A percentile compares a stretch with the other conserved stretches of the same genome.
Conservation (phyloP, 2,888 invertebrate species). For the Gordius sp. region DNA sequence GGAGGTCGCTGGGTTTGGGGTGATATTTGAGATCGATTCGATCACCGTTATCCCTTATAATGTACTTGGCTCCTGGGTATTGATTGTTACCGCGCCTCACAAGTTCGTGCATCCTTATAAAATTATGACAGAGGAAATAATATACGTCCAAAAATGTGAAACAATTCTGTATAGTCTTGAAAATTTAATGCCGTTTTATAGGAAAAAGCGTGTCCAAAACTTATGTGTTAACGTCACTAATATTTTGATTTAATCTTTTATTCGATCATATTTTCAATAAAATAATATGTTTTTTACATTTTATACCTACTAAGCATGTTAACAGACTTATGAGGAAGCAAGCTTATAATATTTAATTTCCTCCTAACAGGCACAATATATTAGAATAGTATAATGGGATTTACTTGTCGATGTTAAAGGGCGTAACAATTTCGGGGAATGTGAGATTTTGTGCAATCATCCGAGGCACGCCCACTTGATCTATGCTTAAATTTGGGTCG, state of each 20-base stretch:
- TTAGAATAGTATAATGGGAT: no score
- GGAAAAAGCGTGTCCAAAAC: no score
- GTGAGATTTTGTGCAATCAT: conserved; percentile 96
- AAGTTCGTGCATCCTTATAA: conserved; percentile 49
- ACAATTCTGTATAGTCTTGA: no score
- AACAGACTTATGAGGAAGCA: no score
- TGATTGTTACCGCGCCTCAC: conserved; percentile 85
- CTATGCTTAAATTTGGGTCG: conserved; percentile 71
- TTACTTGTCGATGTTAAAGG: conserved; percentile 82
- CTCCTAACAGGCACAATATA: no score
- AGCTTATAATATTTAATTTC: no score
- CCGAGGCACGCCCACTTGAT: conserved; percentile 85
- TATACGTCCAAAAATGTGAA: conserved; percentile 19
- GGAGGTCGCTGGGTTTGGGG: conserved; percentile 81
- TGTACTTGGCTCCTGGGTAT: conserved; percentile 97
- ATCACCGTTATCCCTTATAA: conserved; percentile 90
- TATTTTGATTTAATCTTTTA: no score
- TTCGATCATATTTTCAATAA: no score
- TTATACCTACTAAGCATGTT: no score
- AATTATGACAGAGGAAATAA: conserved; percentile 21
- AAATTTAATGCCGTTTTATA: no score
- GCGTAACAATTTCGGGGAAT: conserved; percentile 93
- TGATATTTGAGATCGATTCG: conserved; percentile 90
- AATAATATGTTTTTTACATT: no score
- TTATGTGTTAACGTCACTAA: no score